Percentiles rank a stretch among this genome's conserved stretches.
Conservation (phyloP, 2,113 vertebrate genomes). For the Calyptommatus sinebrachiatus region DNA sequence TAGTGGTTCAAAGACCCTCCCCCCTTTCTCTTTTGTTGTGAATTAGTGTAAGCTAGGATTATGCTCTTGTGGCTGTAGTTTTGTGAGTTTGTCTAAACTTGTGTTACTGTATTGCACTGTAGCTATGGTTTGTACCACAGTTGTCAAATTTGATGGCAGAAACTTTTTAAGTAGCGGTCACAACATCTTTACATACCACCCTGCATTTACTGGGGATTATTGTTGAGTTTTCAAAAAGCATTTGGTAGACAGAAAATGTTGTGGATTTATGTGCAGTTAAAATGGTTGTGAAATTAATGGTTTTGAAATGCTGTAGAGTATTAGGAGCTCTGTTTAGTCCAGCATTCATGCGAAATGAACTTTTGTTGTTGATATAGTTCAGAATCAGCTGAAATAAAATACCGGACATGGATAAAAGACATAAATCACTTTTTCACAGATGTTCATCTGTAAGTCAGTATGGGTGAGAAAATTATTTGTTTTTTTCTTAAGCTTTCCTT, state of each 20-base stretch:
- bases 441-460: not conserved
- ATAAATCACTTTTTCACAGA: not conserved
- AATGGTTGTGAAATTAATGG: not conserved
- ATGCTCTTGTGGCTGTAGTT: too few relatives aligned
- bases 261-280: not conserved
- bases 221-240: not conserved
- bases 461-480: not conserved
- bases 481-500: not conserved
- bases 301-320: not conserved
- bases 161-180: too few relatives aligned
- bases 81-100: too few relatives aligned
- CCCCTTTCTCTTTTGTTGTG: too few relatives aligned
- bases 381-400: not conserved
- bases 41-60: too few relatives aligned
- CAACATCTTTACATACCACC: too few relatives aligned
- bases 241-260: not conserved
- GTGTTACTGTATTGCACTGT: too few relatives aligned
- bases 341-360: not conserved
- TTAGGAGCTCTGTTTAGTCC: not conserved
- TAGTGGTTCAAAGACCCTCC: too few relatives aligned
- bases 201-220: too few relatives aligned
- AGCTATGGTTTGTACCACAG: too few relatives aligned
- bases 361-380: not conserved
- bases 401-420: not conserved
- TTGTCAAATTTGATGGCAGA: too few relatives aligned